A percentile compares a stretch with the other conserved stretches of the same genome.
Conservation (phyloP, 1,140 invertebrate species). For the Papilio dardanus region DNA sequence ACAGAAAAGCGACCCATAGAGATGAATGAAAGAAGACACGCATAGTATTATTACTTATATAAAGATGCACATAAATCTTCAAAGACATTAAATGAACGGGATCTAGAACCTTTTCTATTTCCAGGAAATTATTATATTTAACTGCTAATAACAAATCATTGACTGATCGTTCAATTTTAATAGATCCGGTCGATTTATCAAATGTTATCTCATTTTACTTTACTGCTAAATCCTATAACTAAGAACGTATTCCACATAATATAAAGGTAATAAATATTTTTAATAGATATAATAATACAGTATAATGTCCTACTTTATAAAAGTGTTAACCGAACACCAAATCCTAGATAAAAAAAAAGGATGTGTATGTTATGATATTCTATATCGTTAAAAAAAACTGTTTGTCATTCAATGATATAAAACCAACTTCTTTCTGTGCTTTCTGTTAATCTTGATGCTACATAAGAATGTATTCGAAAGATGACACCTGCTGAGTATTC, state of each 20-base stretch:
- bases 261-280: not conserved
- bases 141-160: not conserved
- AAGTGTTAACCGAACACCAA: too few relatives aligned
- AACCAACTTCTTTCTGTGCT: not conserved
- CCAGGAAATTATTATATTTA: constrained; percentile 6
- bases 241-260: not conserved
- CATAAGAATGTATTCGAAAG: not conserved
- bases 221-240: not conserved
- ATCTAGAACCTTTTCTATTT: not conserved
- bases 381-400: too few relatives aligned
- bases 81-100: not conserved
- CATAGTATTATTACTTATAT: not conserved
- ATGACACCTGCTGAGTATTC: not conserved
- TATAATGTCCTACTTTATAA: not conserved
- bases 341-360: not conserved
- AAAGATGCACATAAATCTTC: not conserved
- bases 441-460: not conserved
- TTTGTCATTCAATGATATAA: too few relatives aligned
- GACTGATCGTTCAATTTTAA: not conserved
- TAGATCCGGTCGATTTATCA: not conserved
- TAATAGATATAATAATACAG: not conserved
- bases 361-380: too few relatives aligned
- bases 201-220: not conserved
- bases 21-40: not conserved
- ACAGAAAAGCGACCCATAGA: not conserved